A percentile compares a stretch with the other conserved stretches of the same genome.
phyloP scores from a whole-genome alignment of 2,113 vertebrate genomes.

The Riparia riparia region DNA sequence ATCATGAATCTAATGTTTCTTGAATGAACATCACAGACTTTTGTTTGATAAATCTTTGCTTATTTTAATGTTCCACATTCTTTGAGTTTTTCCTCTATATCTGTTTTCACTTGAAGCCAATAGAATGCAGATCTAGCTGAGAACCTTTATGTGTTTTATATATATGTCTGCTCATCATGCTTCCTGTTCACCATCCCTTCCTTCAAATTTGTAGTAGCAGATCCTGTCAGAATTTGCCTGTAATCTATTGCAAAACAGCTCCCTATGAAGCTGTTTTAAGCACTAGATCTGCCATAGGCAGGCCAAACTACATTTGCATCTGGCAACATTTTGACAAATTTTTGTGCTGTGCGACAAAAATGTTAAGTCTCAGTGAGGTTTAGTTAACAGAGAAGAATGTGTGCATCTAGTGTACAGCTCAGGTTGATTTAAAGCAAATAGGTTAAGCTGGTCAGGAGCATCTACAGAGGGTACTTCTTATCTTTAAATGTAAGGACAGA shows the following conservation, averaged over 20 bases:
- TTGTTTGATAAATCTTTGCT: neutral
- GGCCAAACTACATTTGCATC: neutral
- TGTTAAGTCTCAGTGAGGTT: neutral
- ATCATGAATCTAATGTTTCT: neutral
- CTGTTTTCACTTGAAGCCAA: neutral
- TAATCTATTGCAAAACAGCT: neutral
- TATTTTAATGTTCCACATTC: neutral
- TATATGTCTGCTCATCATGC: neutral
- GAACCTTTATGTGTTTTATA: neutral
- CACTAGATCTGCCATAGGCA: neutral
- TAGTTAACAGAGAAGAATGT: neutral
- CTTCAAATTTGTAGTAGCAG: neutral
- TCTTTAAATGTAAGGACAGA: neutral
- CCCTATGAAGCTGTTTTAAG: neutral
- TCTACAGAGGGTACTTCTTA: neutral
- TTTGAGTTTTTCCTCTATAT: neutral
- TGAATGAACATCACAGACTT: neutral
- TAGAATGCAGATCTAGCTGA: neutral
- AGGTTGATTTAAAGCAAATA: neutral
- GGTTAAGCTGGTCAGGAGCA: neutral
- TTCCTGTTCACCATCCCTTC: neutral
- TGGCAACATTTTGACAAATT: neutral
- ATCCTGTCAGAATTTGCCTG: neutral
- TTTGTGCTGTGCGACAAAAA: neutral
- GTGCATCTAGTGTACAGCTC: neutral